These are phyloP conservation scores for Lagodon rhomboides DNA, from an alignment of 2,797 vertebrate species.

Conservation along the genomic window DNA sequence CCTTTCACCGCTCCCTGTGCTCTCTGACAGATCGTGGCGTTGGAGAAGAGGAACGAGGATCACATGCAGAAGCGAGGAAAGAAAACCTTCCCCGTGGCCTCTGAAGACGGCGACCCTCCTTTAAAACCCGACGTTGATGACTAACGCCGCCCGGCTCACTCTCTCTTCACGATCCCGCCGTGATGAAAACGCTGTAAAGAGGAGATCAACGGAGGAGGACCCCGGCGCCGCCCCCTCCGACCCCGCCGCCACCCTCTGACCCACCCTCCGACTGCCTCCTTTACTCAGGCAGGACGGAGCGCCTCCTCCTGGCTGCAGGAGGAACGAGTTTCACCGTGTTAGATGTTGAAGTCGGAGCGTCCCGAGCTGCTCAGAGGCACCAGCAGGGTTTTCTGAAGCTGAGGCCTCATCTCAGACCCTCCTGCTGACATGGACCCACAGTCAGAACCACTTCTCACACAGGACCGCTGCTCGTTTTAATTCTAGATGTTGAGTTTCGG, in stretches of 20 bases:
- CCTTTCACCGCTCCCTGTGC: background rate
- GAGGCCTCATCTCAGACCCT: background rate
- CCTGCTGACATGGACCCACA: background rate
- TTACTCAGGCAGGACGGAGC: slow-evolving; percentile 14
- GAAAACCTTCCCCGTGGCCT: slow-evolving; percentile 81
- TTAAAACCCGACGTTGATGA: slow-evolving; percentile 75
- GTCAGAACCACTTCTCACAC: background rate
- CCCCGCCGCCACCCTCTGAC: slow-evolving; percentile 1
- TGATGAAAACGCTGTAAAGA: slow-evolving; percentile 31
- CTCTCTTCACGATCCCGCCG: slow-evolving; percentile 41
- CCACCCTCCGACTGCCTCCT: slow-evolving; percentile 22
- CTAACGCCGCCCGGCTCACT: slow-evolving; percentile 50
- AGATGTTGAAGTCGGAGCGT: slow-evolving; percentile 21
- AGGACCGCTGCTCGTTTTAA: background rate
- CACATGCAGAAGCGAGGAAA: slow-evolving; percentile 92
- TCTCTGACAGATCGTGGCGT: slow-evolving; percentile 89
- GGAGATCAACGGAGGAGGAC: slow-evolving; percentile 22
- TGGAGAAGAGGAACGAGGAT: slow-evolving; percentile 97
- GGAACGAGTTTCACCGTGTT: slow-evolving; percentile 14
- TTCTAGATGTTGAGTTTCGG: background rate
- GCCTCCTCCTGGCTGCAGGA: slow-evolving; percentile 45
- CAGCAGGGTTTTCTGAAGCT: slow-evolving; percentile 2
- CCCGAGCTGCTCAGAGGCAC: slow-evolving; percentile 5
- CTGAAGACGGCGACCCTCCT: slow-evolving; percentile 86
- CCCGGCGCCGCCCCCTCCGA: background rate